Percentiles rank a stretch among this genome's conserved stretches.
Conservation (phyloP, 2,113 vertebrate species). For the Elaphurus davidianus region DNA sequence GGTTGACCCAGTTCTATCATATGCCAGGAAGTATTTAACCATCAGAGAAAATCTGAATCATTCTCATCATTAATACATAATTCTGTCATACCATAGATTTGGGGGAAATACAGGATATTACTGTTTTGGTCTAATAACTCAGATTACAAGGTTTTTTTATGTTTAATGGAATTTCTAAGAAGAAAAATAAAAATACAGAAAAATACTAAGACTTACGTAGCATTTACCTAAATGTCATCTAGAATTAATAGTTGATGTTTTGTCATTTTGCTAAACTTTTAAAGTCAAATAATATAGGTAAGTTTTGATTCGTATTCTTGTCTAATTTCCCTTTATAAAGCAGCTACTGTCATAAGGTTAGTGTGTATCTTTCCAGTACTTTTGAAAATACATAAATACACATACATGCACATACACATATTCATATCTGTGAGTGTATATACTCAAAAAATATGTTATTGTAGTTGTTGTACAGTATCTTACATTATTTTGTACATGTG, state of each 20-base stretch:
- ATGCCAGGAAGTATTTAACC: neutral
- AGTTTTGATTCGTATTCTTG: neutral
- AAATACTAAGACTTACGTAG: neutral
- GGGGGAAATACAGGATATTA: neutral
- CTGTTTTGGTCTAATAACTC: neutral
- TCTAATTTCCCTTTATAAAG: neutral
- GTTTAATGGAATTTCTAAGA: neutral
- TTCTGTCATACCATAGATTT: neutral
- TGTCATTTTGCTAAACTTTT: conserved; percentile 1
- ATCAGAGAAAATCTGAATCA: neutral
- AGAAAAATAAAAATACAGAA: neutral
- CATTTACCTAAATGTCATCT: neutral
- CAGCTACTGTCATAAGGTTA: neutral
- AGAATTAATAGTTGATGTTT: conserved; percentile 8
- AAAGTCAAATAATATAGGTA: neutral
- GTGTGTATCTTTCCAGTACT: neutral
- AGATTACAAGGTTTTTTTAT: neutral
- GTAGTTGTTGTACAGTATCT: neutral
- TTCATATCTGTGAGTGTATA: neutral
- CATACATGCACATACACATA: neutral
- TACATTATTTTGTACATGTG: neutral
- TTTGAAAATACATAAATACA: neutral
- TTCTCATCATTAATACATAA: neutral
- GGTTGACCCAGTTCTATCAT: conserved; percentile 78
- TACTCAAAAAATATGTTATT: neutral